Evolutionary conservation across 2,888 invertebrate species (phyloP).

Genomic region (Omphaloscelis lunosa): DNA sequence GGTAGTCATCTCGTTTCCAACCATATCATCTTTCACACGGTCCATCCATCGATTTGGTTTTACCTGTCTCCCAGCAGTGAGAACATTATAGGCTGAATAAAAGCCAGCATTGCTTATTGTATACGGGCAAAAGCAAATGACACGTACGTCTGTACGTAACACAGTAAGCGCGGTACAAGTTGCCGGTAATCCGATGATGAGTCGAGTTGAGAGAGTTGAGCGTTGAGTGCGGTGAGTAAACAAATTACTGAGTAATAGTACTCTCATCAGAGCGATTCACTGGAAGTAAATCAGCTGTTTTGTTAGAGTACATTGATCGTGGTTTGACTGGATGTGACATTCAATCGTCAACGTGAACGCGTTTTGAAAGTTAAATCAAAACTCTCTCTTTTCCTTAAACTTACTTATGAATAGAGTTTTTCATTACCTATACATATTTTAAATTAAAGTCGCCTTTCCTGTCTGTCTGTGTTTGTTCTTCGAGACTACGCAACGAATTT

Average conservation of each 20-base stretch:
- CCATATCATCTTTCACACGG: neutral
- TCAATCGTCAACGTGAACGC: neutral
- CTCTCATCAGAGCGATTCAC: conserved; percentile 45
- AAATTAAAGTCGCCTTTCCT: neutral
- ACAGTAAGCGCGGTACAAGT: neutral
- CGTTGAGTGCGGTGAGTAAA: conserved; percentile 59
- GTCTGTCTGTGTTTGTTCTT: neutral
- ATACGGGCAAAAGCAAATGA: neutral
- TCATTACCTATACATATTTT: neutral
- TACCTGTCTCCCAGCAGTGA: neutral
- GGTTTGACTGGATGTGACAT: conserved; percentile 34
- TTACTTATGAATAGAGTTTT: neutral
- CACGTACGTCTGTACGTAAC: neutral
- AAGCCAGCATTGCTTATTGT: neutral
- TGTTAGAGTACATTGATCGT: conserved; percentile 31
- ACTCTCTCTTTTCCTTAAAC: too few species aligned
- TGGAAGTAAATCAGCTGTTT: conserved; percentile 34
- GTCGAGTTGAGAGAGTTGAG: conserved; percentile 21
- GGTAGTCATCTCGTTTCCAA: neutral
- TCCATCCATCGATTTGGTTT: neutral
- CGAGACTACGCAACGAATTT: neutral
- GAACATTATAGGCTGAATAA: neutral
- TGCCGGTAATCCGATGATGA: conserved; percentile 33
- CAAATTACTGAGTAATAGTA: conserved; percentile 59
- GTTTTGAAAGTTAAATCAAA: neutral